Conservation (phyloP, 2,888 invertebrate genomes). For the Leptinotarsa tumamoca region DNA sequence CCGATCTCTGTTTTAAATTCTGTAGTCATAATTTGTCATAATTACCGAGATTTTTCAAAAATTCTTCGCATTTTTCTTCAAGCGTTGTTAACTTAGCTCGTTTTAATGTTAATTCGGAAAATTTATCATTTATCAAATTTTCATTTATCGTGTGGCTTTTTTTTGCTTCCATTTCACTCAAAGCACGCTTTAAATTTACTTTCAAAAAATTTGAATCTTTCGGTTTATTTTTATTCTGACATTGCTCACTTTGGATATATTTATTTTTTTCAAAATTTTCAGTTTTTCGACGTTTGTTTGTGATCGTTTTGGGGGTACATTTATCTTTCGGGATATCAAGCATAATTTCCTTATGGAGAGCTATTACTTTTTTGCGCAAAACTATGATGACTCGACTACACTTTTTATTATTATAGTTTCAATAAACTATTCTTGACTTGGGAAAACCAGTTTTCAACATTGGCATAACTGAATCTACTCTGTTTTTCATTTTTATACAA, state of each 20-base stretch:
- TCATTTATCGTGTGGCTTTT: neutral
- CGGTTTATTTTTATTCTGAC: neutral
- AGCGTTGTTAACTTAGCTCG: constrained; percentile 6
- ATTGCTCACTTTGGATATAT: neutral
- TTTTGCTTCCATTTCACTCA: neutral
- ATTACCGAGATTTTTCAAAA: constrained; percentile 9
- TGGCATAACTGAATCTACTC: constrained; percentile 7
- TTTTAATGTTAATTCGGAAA: neutral
- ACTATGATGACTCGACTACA: neutral
- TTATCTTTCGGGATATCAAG: neutral
- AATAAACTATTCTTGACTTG: constrained; percentile 10
- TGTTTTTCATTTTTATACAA: neutral
- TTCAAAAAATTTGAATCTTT: neutral
- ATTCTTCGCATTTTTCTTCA: constrained; percentile 11
- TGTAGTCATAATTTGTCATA: neutral
- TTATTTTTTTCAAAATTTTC: constrained; percentile 1
- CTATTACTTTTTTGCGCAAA: constrained; percentile 7
- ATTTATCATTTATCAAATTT: neutral
- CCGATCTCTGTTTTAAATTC: constrained; percentile 18
- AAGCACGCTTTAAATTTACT: neutral
- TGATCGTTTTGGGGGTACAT: neutral
- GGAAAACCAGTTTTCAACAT: constrained; percentile 15
- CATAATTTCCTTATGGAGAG: neutral
- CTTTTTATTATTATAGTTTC: neutral
- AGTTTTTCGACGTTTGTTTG: neutral